These are phyloP conservation scores for Calvadosia cruxmelitensis DNA, from an alignment of 30 jellyfish, hydroid and myxozoan species.

Conservation along the genomic window DNA sequence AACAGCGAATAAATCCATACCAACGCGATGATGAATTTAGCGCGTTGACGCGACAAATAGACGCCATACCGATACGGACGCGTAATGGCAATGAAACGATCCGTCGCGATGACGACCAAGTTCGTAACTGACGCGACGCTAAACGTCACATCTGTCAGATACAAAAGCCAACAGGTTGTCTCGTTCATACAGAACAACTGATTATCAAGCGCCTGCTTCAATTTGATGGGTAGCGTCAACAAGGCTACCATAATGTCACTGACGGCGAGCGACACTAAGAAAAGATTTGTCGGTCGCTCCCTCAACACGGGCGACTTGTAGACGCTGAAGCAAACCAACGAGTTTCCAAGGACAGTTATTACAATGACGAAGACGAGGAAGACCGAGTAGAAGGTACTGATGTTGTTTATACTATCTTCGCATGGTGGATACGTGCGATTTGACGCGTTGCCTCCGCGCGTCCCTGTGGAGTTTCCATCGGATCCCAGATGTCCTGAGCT, in stretches of 20 bases:
- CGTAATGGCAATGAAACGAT: conserved; percentile 67
- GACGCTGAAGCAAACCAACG: conserved; percentile 1
- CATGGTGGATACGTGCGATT: no score
- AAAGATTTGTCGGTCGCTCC: conserved; percentile 1
- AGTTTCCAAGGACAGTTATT: not conserved
- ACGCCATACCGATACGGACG: conserved; percentile 55
- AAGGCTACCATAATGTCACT: conserved; percentile 14
- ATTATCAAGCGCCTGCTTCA: conserved; percentile 6
- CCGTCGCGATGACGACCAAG: conserved; percentile 67
- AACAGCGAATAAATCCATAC: conserved; percentile 69
- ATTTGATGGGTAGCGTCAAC: conserved; percentile 4
- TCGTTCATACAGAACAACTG: conserved; percentile 6
- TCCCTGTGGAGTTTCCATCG: no score
- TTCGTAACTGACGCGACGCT: conserved; percentile 76
- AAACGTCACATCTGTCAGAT: not conserved
- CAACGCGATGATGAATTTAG: conserved; percentile 24
- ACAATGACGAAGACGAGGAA: conserved; percentile 5
- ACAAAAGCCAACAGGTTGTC: not conserved
- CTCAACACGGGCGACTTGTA: not conserved
- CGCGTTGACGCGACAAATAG: conserved; percentile 30
- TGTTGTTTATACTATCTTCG: not conserved
- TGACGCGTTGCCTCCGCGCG: no score
- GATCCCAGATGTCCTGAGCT: no score
- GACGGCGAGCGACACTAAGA: conserved; percentile 7
- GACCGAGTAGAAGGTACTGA: not conserved